A percentile compares a stretch with the other conserved stretches of the same genome.
phyloP scores from a whole-genome alignment of 2,797 vertebrate species.

The Schizothorax lantsangensis region DNA sequence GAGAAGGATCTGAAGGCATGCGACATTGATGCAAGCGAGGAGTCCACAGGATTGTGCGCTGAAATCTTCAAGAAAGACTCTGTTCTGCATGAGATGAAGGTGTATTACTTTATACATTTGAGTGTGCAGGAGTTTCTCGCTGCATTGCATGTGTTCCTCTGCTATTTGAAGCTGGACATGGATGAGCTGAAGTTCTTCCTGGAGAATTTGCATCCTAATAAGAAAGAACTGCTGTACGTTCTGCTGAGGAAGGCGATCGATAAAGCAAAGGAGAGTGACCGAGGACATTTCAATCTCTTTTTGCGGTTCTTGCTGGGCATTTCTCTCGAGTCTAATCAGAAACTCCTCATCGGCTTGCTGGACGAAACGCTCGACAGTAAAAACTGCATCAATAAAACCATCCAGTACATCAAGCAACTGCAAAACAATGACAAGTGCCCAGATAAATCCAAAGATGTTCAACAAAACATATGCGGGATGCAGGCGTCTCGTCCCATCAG shows the following conservation, averaged over 20 bases:
- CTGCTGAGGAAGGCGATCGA: slow-evolving; percentile 45
- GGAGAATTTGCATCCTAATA: neutral
- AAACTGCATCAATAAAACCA: slow-evolving; percentile 36
- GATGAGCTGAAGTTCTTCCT: slow-evolving; percentile 34
- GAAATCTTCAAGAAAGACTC: slow-evolving; percentile 54
- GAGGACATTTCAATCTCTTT: slow-evolving; percentile 54
- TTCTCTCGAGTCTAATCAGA: slow-evolving; percentile 50
- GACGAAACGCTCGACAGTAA: slow-evolving; percentile 3
- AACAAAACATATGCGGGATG: slow-evolving; percentile 20
- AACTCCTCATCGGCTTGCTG: slow-evolving; percentile 42
- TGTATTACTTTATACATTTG: slow-evolving; percentile 56
- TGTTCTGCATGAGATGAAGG: slow-evolving; percentile 48
- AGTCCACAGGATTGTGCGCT: slow-evolving; percentile 48
- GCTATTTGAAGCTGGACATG: slow-evolving; percentile 31
- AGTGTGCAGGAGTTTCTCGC: slow-evolving; percentile 61
- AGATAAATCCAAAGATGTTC: slow-evolving; percentile 52
- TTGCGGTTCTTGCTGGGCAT: slow-evolving; percentile 58
- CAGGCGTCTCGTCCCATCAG: slow-evolving; percentile 45
- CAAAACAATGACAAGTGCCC: slow-evolving; percentile 36
- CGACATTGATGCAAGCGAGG: slow-evolving; percentile 37
- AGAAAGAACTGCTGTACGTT: slow-evolving; percentile 9
- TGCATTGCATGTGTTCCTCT: slow-evolving; percentile 57
- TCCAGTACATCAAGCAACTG: slow-evolving; percentile 45
- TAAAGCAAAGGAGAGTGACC: slow-evolving; percentile 22
- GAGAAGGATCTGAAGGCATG: slow-evolving; percentile 45